phyloP scores from a whole-genome alignment of 2,113 vertebrate genomes.

The Psophia crepitans region DNA sequence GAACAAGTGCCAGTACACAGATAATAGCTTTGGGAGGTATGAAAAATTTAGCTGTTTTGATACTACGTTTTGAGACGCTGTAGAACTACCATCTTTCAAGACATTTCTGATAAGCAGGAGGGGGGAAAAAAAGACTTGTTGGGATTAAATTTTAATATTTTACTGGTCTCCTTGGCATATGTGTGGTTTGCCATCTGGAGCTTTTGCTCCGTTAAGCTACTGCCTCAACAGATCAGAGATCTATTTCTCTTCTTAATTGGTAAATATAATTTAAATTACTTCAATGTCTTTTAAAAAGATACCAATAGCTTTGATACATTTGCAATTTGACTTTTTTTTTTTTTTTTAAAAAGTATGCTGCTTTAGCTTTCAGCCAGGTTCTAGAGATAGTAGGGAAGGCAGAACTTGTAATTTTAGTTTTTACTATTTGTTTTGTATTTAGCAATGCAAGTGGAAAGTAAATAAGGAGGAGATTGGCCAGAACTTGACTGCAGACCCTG shows the following conservation, averaged over 20 bases:
- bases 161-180: neutral
- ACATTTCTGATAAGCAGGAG: neutral
- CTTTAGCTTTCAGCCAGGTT: neutral
- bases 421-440: neutral
- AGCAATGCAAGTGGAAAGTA: neutral
- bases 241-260: neutral
- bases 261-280: neutral
- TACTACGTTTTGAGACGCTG: neutral
- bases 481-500: neutral
- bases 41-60: neutral
- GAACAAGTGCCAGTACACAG: neutral
- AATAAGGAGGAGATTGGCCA: neutral
- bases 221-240: neutral
- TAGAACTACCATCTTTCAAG: neutral
- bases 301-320: neutral
- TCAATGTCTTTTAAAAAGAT: neutral
- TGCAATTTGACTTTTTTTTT: neutral
- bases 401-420: neutral
- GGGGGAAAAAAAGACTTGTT: neutral
- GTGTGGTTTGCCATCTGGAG: neutral
- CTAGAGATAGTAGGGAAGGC: neutral
- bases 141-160: neutral
- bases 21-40: neutral
- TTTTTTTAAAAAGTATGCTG: neutral
- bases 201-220: neutral